Evolutionary conservation across 1,140 invertebrate genomes (phyloP), one percentile per base, ranked within the genome.

Genomic region (Zaprionus inermis): DNA sequence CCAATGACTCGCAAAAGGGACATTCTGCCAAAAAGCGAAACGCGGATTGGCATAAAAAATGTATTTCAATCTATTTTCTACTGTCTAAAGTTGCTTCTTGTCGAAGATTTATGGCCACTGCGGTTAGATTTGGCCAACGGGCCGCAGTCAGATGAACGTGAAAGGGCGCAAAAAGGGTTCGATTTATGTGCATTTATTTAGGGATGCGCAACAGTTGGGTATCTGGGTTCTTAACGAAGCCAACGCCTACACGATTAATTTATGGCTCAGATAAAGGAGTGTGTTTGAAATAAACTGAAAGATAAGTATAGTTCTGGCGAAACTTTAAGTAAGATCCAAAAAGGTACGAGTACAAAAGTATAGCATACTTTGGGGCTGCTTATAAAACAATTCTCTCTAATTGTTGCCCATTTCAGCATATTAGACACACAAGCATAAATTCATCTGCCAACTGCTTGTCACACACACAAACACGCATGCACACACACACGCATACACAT

Each of bases 41-140:
- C 60, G 72, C 72, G 67, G 32, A 59, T 71, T 64, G 68, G 55
- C 59, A 72, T 78, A 78, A 78, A 88, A 88, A 88, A 86, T 88
- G 79, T 88, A 86, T 86, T 82, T 77, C 79, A 79, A 82, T 86
- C 83, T 86, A 82, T 86, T 79, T 78, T 74, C 46, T 46, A 51
- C 69, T 73, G 79, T 72, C 65, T 68, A 68, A 63, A 81, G 44
- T 49, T 49, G 61, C 79, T 78, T 75, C 54, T 72, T 57, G 72
- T 30, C 66, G 56, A 74, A 88, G 79, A 86, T 86, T 86, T 86
- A 86, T 86, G 51, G 76, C 44, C 36, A 34, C 36, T 68, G 71
- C 67, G 64, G 83, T 86, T 83, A 88, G 79, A 86, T 77, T 70
- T 69, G 78, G 78, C 66, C 67, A 83, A 57, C 75, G 61, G 57